A percentile compares a stretch with the other conserved stretches of the same genome.
Conservation (phyloP, 2,797 vertebrate genomes). For the Acestrorhynchus altus region DNA sequence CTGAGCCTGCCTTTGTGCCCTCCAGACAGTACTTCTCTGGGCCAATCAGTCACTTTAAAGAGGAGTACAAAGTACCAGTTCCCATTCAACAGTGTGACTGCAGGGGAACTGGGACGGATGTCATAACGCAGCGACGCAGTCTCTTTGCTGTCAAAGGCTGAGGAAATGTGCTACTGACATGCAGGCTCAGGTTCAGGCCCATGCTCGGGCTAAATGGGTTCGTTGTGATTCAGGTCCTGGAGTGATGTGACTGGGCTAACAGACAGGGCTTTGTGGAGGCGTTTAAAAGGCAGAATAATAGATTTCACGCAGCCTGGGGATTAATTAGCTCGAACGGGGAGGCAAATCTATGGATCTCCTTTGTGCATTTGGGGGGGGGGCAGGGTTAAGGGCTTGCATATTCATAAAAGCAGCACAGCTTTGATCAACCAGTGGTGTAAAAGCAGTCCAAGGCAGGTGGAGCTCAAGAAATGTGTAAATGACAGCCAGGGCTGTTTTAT, state of each 20-base stretch:
- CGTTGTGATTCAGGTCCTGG: constrained; percentile 36
- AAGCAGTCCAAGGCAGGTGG: constrained; percentile 27
- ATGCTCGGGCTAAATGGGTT: constrained; percentile 36
- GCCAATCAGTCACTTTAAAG: constrained; percentile 49
- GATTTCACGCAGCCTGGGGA: constrained; percentile 48
- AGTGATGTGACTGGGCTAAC: constrained; percentile 28
- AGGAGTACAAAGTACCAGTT: constrained; percentile 21
- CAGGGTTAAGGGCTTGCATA: constrained; percentile 32
- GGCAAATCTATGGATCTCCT: constrained; percentile 41
- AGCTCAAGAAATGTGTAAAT: constrained; percentile 10
- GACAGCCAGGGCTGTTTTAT: neutral
- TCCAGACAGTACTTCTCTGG: constrained; percentile 21
- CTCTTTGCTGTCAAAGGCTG: constrained; percentile 18
- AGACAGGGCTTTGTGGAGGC: constrained; percentile 35
- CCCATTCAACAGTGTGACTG: constrained; percentile 29
- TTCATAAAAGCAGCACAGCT: constrained; percentile 39
- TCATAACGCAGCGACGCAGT: constrained; percentile 21
- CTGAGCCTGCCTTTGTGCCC: neutral
- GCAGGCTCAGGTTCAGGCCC: constrained; percentile 24
- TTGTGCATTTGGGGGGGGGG: constrained; percentile 1
- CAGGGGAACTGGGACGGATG: constrained; percentile 23
- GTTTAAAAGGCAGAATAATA: constrained; percentile 56
- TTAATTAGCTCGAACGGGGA: constrained; percentile 45
- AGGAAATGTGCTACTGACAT: constrained; percentile 17
- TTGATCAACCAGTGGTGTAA: constrained; percentile 30